Conservation (phyloP, 1,140 invertebrate species). For the Drosophila watanabei region DNA sequence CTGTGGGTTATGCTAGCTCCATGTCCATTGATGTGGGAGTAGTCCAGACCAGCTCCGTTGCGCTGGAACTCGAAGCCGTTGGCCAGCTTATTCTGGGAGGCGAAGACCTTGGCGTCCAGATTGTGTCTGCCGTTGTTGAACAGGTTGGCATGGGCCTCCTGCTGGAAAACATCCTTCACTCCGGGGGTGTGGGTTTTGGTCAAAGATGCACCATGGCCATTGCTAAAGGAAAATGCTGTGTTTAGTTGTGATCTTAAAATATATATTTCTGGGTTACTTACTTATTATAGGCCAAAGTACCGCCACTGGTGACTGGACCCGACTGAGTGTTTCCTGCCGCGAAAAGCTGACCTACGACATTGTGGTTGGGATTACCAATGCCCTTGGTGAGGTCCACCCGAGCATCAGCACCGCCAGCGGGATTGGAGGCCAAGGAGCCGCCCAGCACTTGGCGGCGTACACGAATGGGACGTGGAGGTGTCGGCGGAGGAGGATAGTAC, state of each 20-base stretch:
- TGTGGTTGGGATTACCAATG: slow-evolving; percentile 72
- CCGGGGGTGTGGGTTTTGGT: slow-evolving; percentile 73
- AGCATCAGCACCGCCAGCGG: slow-evolving; percentile 70
- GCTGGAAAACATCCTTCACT: slow-evolving; percentile 66
- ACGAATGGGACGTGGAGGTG: slow-evolving; percentile 42
- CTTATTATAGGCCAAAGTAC: slow-evolving; percentile 76
- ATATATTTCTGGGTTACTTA: no score
- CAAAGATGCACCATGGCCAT: slow-evolving; percentile 68
- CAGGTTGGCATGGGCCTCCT: slow-evolving; percentile 72
- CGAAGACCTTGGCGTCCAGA: slow-evolving; percentile 75
- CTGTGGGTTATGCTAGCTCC: slow-evolving; percentile 76
- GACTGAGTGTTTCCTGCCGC: slow-evolving; percentile 72
- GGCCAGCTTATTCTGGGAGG: slow-evolving; percentile 73
- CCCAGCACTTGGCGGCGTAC: slow-evolving; percentile 68
- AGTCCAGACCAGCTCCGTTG: slow-evolving; percentile 72
- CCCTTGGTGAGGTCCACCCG: slow-evolving; percentile 57
- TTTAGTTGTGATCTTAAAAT: no score
- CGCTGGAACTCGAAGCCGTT: slow-evolving; percentile 75
- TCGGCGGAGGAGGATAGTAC: slow-evolving; percentile 17
- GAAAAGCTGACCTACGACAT: slow-evolving; percentile 69
- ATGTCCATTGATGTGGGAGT: slow-evolving; percentile 73
- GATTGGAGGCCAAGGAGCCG: slow-evolving; percentile 67
- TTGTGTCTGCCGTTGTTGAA: slow-evolving; percentile 74
- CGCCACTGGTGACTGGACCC: slow-evolving; percentile 71
- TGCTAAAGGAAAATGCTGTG: slow-evolving; percentile 52